Evolutionary conservation across 30 jellyfish, hydroid and myxozoan genomes (phyloP).

Genomic region (Cassiopea andromeda): DNA sequence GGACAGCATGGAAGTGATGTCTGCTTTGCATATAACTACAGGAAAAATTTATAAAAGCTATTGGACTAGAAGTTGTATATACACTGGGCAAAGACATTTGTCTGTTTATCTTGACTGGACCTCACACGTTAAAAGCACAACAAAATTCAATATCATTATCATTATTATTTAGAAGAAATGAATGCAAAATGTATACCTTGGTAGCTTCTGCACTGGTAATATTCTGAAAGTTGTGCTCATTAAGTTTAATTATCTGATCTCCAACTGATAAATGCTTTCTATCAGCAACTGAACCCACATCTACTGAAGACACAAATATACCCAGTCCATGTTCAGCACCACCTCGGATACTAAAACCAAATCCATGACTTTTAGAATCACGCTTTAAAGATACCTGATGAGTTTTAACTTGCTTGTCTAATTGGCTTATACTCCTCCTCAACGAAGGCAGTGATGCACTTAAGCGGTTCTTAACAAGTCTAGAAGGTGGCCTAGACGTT

Average conservation of each 20-base stretch:
- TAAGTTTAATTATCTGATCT: conserved; percentile 77
- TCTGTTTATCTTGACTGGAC: too few species aligned
- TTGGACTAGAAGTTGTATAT: too few species aligned
- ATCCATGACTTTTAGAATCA: conserved; percentile 48
- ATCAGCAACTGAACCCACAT: conserved; percentile 81
- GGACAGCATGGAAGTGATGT: too few species aligned
- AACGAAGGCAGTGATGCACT: conserved; percentile 28
- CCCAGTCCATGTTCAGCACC: conserved; percentile 97
- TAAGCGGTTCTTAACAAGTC: conserved; percentile 22
- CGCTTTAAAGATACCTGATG: conserved; percentile 39
- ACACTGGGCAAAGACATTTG: too few species aligned
- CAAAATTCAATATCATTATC: background rate
- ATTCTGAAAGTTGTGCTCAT: conserved; percentile 66
- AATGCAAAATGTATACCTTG: conserved; percentile 42
- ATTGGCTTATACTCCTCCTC: conserved; percentile 3
- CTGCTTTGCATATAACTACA: too few species aligned
- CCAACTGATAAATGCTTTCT: conserved; percentile 77
- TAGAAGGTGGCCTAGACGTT: conserved; percentile 5
- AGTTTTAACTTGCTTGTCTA: conserved; percentile 16
- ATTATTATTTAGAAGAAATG: background rate
- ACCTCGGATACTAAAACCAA: conserved; percentile 96
- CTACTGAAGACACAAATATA: conserved; percentile 74
- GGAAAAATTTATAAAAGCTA: too few species aligned
- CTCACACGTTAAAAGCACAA: background rate
- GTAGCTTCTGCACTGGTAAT: conserved; percentile 69